These are phyloP conservation scores for Sesia bembeciformis DNA, from an alignment of 2,888 invertebrate genomes.

Conservation along the genomic window DNA sequence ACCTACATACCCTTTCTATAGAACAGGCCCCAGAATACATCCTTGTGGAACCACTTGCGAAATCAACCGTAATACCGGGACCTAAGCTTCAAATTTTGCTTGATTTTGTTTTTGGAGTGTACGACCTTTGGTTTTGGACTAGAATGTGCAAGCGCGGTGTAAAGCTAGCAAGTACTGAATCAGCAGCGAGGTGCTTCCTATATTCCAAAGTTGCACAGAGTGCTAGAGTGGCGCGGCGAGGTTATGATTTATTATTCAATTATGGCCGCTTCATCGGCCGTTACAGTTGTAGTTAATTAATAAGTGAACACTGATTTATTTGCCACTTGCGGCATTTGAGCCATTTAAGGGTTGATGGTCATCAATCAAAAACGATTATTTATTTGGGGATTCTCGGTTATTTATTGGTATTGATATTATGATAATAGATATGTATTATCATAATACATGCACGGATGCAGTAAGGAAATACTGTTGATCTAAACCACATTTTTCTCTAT, in stretches of 20 bases:
- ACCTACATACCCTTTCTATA: slow-evolving; percentile 21
- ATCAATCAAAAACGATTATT: too few relatives aligned
- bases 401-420: too few relatives aligned
- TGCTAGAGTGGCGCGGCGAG: slow-evolving; percentile 20
- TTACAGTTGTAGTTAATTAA: slow-evolving; percentile 31
- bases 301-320: slow-evolving; percentile 16
- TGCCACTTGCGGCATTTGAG: too few relatives aligned
- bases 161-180: slow-evolving; percentile 57
- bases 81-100: slow-evolving; percentile 19
- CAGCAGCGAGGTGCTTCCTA: slow-evolving; percentile 54
- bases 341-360: too few relatives aligned
- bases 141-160: slow-evolving; percentile 48
- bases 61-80: slow-evolving; percentile 13
- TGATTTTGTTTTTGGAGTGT: slow-evolving; percentile 11
- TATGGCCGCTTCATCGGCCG: slow-evolving; percentile 48
- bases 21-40: slow-evolving; percentile 26
- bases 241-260: slow-evolving; percentile 66
- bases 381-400: too few relatives aligned
- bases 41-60: slow-evolving; percentile 18
- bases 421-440: too few relatives aligned
- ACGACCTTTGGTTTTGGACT: slow-evolving; percentile 17
- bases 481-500: too few relatives aligned
- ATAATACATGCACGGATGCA: too few relatives aligned
- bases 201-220: slow-evolving; percentile 47
- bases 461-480: too few relatives aligned